Evolutionary conservation across 2,888 invertebrate species (phyloP), one percentile per base, ranked within the genome.

Genomic region (Eristalis arbustorum): DNA sequence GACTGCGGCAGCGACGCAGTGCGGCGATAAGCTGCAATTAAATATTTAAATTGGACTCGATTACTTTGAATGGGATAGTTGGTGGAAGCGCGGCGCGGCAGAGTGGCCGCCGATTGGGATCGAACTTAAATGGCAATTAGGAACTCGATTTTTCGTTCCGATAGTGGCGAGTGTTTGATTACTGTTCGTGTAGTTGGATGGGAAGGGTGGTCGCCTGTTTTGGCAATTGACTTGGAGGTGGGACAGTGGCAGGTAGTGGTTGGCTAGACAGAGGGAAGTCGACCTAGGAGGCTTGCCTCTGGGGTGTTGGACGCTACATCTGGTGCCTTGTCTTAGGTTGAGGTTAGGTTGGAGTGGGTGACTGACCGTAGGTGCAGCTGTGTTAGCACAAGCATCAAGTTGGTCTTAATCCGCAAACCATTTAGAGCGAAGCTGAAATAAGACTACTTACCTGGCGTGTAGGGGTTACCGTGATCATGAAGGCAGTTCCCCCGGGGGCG

Each of bases 401-500:
- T n/a, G n/a, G n/a, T n/a, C n/a, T n/a, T n/a, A n/a, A n/a, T n/a
- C n/a, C n/a, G n/a, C n/a, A n/a, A n/a, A n/a, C n/a, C n/a, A n/a
- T n/a, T n/a, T n/a, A n/a, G n/a, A n/a, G n/a, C n/a, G n/a, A n/a
- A n/a, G n/a, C n/a, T n/a, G n/a, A n/a, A n/a, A n/a, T n/a, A n/a
- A n/a, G n/a, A n/a, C n/a, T n/a, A n/a, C n/a, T n/a, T n/a, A n/a
- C n/a, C n/a, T n/a, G n/a, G n/a, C n/a, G n/a, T n/a, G 92, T 91
- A 92, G 92, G 90, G 91, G 92, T 90, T 89, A 89, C 91, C 91
- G 90, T 91, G 91, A 91, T 91, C 91, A 91, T 87, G 85, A 91
- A 91, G 91, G 91, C 91, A 91, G 91, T 91, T 91, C 90, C 91
- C 90, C 91, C 91, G 90, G 91, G 90, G 91, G n/a, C n/a, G n/a